These are phyloP conservation scores for Clarias pachynema DNA, from an alignment of 2,797 vertebrate species.

Conservation along the genomic window DNA sequence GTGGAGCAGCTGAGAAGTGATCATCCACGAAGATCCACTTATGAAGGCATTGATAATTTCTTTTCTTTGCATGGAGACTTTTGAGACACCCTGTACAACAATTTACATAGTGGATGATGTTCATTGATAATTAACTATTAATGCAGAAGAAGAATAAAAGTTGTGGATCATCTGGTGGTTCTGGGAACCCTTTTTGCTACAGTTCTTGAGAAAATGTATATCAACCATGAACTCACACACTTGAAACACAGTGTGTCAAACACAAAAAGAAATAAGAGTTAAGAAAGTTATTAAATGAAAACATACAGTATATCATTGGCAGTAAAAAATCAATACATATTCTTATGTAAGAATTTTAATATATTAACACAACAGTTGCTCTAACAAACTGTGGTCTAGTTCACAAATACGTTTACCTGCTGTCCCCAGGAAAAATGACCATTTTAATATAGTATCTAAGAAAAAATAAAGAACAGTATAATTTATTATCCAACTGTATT, in stretches of 20 bases:
- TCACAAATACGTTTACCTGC: not conserved
- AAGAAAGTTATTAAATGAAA: constrained; percentile 5
- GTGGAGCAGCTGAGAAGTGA: too few species aligned
- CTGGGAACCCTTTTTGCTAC: not conserved
- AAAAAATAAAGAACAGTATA: not conserved
- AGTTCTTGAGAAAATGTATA: not conserved
- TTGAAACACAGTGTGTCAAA: not conserved
- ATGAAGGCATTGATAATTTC: too few species aligned
- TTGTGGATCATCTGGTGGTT: not conserved
- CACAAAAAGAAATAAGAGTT: too few species aligned
- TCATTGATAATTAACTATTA: not conserved
- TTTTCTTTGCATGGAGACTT: too few species aligned
- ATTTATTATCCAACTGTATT: not conserved
- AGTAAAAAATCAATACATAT: not conserved
- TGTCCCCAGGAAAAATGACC: not conserved
- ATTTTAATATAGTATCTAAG: not conserved
- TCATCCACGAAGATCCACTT: too few species aligned
- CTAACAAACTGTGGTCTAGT: not conserved
- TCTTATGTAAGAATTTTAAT: not conserved
- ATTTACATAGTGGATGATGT: not conserved
- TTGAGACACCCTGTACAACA: not conserved
- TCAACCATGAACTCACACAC: not conserved
- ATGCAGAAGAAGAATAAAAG: not conserved
- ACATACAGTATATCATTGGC: not conserved
- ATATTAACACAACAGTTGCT: not conserved